Base-by-base conservation (phyloP, 2,797 vertebrate species). In the Myotis vivesi region DNA sequence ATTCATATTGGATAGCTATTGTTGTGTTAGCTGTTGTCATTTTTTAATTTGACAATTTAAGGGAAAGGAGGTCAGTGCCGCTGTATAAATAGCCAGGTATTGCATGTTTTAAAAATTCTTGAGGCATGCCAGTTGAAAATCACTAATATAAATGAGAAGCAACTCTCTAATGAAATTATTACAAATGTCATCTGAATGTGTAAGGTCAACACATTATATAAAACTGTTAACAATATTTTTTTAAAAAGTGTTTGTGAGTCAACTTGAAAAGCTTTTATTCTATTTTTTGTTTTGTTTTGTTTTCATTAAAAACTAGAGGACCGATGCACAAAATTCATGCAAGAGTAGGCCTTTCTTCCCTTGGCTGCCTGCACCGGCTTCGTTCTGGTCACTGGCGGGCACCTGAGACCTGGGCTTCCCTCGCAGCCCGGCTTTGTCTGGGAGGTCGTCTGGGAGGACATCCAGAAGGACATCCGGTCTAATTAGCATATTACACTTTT, bases 141-240 rank as follows among this genome's bases (percentile, higher is more conserved):
- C 64, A 36, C n/a, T 68, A 20, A 68, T 17, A 87, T 28, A 88
- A 91, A 77, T 80, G 87, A 90, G 23, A 81, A 75, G 23, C 6
- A 25, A 7, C 69, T 86, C 72, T 75, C 68, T 72, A 85, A 90
- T 87, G 89, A 94, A 95, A 95, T 71, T 72, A 44, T 81, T 72
- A 84, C 7, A 3, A 8, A 15, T 85, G 59, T 94, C 91, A 89
- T n/a, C 30, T 76, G 38, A 80, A 57, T 91, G 5, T 59, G 2
- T 64, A 84, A 68, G 55, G 33, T 68, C 41, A 57, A 92, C 77
- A 44, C 11, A 20, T 46, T 92, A 53, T 38, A 23, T 11, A 68
- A 90, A 73, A 49, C 44, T 41, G 6, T 73, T 76, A 80, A 41
- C 38, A 41, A 33, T 0, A 13, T 49, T 92, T 73, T 51, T 51